These are phyloP conservation scores for Noturus placidus DNA, from an alignment of 2,113 vertebrate genomes.

Conservation along the genomic window DNA sequence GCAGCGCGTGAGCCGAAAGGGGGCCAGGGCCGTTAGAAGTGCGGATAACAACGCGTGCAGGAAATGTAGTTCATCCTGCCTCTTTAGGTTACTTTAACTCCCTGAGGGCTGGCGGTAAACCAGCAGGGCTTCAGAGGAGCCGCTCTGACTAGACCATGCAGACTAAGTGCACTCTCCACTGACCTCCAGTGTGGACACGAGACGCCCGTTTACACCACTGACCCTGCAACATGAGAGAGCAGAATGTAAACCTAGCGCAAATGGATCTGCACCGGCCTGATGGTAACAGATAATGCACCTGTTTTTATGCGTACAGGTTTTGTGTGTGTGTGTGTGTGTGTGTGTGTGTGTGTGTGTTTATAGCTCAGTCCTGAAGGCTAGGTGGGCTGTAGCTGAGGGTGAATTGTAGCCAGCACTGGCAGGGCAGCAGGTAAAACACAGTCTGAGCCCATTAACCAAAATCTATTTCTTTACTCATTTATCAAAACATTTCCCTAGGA, in stretches of 20 bases:
- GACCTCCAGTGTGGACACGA: conserved; percentile 7
- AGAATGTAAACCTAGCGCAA: conserved; percentile 8
- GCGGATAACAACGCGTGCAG: conserved; percentile 48
- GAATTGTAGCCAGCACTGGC: background rate
- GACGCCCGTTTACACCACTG: background rate
- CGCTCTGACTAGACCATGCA: conserved; percentile 30
- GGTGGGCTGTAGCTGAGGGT: background rate
- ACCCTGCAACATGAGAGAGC: background rate
- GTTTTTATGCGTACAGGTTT: conserved; percentile 33
- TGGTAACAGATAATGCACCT: conserved; percentile 41
- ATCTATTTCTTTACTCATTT: background rate
- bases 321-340: conserved; percentile 40
- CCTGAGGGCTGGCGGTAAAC: conserved; percentile 3
- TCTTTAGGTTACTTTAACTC: conserved; percentile 36
- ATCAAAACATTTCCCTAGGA: background rate
- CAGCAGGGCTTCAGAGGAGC: conserved; percentile 19
- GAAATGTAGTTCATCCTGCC: conserved; percentile 53
- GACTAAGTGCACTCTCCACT: conserved; percentile 33
- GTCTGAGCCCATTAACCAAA: background rate
- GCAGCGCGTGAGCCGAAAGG: conserved; percentile 38
- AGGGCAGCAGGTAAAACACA: background rate
- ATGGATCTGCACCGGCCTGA: background rate
- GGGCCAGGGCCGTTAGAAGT: conserved; percentile 54
- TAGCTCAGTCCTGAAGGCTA: background rate
- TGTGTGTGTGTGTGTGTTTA: conserved; percentile 44